Evolutionary conservation across 2,888 invertebrate genomes (phyloP), one percentile per base, ranked within the genome.

Genomic region (Noctua janthe): DNA sequence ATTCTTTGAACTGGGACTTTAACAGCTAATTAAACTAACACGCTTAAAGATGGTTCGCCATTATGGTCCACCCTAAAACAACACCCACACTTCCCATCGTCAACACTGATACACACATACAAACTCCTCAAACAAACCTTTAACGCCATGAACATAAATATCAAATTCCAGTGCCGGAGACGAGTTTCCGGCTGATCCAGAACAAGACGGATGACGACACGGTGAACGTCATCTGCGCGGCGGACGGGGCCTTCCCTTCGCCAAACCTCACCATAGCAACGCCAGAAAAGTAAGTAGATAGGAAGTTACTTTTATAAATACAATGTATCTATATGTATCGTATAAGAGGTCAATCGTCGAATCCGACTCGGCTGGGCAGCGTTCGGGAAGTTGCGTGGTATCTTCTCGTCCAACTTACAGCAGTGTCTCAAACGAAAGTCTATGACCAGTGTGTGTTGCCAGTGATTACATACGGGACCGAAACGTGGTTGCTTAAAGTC

Each of bases 201-300:
- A 97, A 97, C 93, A 97, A 97, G 94, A 96, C 96, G 83, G 95
- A 97, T 87, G 97, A 97, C 84, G 96, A 96, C 83, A 97, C 95
- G 0, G 95, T 97, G 77, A 97, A 96, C 90, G 96, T 97, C 92
- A 96, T 97, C 88, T 97, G 97, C 88, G 95, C 97, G 15, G 97
- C 97, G 83, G 96, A 96, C 76, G 97, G 97, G 20, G 95, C 97
- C 74, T 97, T 94, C 89, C 97, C 97, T 15, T 95, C 97, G 87
- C 97, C 97, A 0, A 96, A 96, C 91, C 95, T 97, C 83, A 97
- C 97, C 56, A 94, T 97, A 20, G 96, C 96, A 74, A 97, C 97
- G 71, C 97, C 97, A 47, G 97, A 97, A 80, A 95, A 95, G 97
- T 97, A 89, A 93, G 92, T 84, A 56, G 1, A 20, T 29, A 66